These are phyloP conservation scores for Chelonia mydas DNA, from an alignment of 2,797 vertebrate species.

Conservation along the genomic window DNA sequence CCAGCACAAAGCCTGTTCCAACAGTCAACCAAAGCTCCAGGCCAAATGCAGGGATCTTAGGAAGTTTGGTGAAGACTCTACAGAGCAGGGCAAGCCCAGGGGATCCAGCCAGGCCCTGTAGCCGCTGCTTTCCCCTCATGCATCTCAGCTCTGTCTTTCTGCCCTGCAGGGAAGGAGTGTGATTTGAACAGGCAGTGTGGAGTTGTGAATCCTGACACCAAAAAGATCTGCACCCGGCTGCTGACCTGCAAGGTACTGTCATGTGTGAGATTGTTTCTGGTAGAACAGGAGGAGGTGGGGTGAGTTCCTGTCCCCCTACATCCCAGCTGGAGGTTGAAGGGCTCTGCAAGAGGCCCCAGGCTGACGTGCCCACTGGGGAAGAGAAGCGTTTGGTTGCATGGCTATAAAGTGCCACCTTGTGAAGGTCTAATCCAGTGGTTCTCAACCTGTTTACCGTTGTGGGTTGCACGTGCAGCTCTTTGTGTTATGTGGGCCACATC, in stretches of 20 bases:
- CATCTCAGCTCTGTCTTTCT: conserved; percentile 49
- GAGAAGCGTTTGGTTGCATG: neutral
- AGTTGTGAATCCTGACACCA: conserved; percentile 92
- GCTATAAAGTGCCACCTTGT: neutral
- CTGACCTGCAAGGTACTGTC: conserved; percentile 92
- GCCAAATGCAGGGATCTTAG: neutral
- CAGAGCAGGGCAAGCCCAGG: neutral
- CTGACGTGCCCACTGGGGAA: neutral
- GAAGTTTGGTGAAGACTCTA: neutral
- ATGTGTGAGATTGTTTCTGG: neutral
- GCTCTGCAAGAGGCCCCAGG: neutral
- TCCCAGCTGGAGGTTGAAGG: neutral
- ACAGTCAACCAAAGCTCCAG: neutral
- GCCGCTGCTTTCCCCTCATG: neutral
- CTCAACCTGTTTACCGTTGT: no score
- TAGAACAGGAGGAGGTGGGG: neutral
- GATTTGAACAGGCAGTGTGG: conserved; percentile 95
- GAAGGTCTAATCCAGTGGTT: neutral
- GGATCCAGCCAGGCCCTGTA: neutral
- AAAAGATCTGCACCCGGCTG: conserved; percentile 93
- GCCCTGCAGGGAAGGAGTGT: conserved; percentile 89
- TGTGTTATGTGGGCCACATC: no score
- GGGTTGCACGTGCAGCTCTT: no score
- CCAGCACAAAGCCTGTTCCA: neutral
- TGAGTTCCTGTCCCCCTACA: neutral